Base-by-base conservation (phyloP, 2,888 invertebrate species). In the Drosophila atripex region DNA sequence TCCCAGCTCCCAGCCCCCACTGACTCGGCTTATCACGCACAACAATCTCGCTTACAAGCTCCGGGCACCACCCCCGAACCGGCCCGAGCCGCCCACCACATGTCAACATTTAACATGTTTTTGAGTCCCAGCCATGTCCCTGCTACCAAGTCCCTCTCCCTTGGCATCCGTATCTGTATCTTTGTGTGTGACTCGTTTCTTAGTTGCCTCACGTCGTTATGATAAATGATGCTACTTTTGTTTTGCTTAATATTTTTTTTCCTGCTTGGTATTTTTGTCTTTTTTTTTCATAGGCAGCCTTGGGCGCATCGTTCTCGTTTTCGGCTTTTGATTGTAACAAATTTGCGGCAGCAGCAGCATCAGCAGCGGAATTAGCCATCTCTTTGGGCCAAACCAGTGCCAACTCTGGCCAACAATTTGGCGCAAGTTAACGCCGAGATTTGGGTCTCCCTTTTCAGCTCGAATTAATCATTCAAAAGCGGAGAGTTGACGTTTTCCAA, bases 81-180 rank as follows among this genome's bases (percentile, higher is more conserved):
- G 12, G 9, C 1, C 54, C n/a, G 21, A 14, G 54, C 55, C 84
- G 78, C 79, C 84, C 71, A 75, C 73, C 82, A 79, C 84, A 82
- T 82, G 82, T 84, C 82, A 84, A 73, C 82, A 84, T 82, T 82
- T 79, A 84, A 82, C 84, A 84, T 84, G 82, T 58, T 82, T 76
- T 73, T 76, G 76, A 73, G 71, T 18, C 18, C n/a, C n/a, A n/a
- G n/a, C 71, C 71, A 75, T 71, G 76, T 76, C 61, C 47, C 52
- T 41, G 30, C 35, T 51, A 30, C 18, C 57, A 23, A 16, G 32
- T 14, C 16, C 53, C 18, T 12, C 23, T 12, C 51, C 47, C 25
- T 32, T 16, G 6, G 46, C 52, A 54, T 35, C 54, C 47, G 63
- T 54, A 66, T 58, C 69, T 58, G 69, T 77, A 73, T 68, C 63